Conservation (phyloP, 2,888 invertebrate genomes). For the Athalia circularis region DNA sequence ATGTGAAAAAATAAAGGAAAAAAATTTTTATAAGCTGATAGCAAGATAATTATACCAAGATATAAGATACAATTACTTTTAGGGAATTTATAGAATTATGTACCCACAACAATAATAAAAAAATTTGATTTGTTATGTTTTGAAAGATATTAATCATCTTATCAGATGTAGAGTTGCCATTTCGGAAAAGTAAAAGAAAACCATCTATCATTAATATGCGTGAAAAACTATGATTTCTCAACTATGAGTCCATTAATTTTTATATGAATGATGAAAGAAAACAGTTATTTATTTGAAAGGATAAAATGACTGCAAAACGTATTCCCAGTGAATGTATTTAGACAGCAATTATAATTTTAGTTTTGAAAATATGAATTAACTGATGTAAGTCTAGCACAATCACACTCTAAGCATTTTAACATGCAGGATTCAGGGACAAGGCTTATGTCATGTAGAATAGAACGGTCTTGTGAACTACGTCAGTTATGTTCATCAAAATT, state of each 20-base stretch:
- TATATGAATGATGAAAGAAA: slow-evolving; percentile 21
- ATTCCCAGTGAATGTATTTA: slow-evolving; percentile 16
- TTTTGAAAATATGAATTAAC: slow-evolving; percentile 55
- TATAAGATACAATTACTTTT: slow-evolving; percentile 6
- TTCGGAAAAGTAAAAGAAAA: neutral
- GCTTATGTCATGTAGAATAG: slow-evolving; percentile 28
- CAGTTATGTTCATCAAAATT: neutral
- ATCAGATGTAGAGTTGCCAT: neutral
- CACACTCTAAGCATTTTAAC: slow-evolving; percentile 71
- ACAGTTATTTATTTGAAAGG: neutral
- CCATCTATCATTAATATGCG: neutral
- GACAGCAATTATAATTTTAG: slow-evolving; percentile 51
- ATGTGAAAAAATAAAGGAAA: neutral
- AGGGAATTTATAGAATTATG: slow-evolving; percentile 10
- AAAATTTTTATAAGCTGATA: slow-evolving; percentile 25
- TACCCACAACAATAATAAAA: slow-evolving; percentile 26
- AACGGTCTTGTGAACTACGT: neutral
- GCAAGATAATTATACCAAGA: slow-evolving; percentile 20
- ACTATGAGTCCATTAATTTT: slow-evolving; percentile 33
- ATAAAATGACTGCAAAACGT: too few species aligned
- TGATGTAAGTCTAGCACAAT: slow-evolving; percentile 71
- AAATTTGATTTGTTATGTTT: slow-evolving; percentile 10
- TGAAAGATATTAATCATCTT: neutral
- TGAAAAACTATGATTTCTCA: neutral
- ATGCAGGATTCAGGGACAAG: slow-evolving; percentile 60